Evolutionary conservation across 2,113 vertebrate genomes (phyloP).

Genomic region (Eonycteris spelaea): DNA sequence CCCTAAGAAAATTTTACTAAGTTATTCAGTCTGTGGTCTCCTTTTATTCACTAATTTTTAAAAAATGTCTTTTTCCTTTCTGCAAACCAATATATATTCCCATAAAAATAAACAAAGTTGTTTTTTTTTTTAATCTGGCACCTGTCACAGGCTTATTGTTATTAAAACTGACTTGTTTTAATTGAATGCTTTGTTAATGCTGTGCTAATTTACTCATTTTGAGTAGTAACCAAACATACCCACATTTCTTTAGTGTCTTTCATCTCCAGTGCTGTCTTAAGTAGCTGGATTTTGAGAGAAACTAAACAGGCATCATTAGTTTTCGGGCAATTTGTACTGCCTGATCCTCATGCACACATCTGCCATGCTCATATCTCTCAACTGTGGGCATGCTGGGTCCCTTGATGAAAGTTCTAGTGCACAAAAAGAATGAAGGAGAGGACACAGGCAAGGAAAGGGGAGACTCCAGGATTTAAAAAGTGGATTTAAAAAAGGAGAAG

Average conservation of each 20-base stretch:
- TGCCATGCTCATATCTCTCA: background rate
- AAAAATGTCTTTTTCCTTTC: background rate
- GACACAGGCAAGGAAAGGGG: background rate
- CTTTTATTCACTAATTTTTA: background rate
- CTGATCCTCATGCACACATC: background rate
- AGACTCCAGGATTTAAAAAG: background rate
- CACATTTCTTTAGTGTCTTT: conserved; percentile 9
- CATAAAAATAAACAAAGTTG: conserved; percentile 12
- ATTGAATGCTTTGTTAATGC: background rate
- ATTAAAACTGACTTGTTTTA: conserved; percentile 4
- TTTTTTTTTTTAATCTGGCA: background rate
- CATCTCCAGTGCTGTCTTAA: background rate
- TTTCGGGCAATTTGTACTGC: background rate
- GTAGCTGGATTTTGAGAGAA: background rate
- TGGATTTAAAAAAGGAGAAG: background rate
- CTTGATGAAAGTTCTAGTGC: background rate
- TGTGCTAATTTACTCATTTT: background rate
- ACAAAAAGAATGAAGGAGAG: background rate
- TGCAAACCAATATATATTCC: background rate
- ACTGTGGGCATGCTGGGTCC: too few relatives aligned
- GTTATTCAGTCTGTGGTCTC: background rate
- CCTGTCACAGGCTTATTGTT: background rate
- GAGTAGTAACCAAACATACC: background rate
- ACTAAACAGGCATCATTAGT: background rate
- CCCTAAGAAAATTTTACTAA: background rate